phyloP scores from a whole-genome alignment of 2,797 vertebrate genomes.

The Gallirallus australis region DNA sequence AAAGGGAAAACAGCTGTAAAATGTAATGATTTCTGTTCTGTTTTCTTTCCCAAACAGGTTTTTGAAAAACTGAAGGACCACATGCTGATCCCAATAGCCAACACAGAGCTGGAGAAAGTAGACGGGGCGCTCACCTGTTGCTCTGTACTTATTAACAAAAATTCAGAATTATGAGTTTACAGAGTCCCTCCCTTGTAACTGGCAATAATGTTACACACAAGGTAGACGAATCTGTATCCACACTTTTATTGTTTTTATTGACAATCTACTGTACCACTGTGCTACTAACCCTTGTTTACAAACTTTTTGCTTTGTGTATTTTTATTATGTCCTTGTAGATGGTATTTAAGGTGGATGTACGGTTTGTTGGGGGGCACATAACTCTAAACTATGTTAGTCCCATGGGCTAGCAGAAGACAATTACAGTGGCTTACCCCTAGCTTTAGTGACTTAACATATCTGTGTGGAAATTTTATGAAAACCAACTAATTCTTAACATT shows the following conservation, averaged over 20 bases:
- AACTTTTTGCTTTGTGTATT: slow-evolving; percentile 65
- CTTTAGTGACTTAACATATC: slow-evolving; percentile 60
- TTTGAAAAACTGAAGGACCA: slow-evolving; percentile 97
- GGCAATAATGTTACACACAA: slow-evolving; percentile 68
- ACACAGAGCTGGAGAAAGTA: slow-evolving; percentile 88
- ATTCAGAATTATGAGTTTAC: slow-evolving; percentile 81
- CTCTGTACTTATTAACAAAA: slow-evolving; percentile 92
- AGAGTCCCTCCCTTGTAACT: slow-evolving; percentile 60
- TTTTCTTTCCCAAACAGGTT: slow-evolving; percentile 80
- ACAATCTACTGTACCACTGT: slow-evolving; percentile 83
- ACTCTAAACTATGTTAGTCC: slow-evolving; percentile 63
- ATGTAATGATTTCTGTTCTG: background rate
- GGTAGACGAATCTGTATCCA: slow-evolving; percentile 70
- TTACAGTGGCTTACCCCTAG: slow-evolving; percentile 55
- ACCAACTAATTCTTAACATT: slow-evolving; percentile 13
- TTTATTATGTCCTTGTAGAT: slow-evolving; percentile 67
- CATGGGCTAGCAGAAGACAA: slow-evolving; percentile 61
- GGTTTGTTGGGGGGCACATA: slow-evolving; percentile 60
- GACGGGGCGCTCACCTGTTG: slow-evolving; percentile 92
- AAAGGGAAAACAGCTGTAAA: background rate
- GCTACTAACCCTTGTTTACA: slow-evolving; percentile 82
- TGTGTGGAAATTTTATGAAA: slow-evolving; percentile 54
- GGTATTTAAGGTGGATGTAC: slow-evolving; percentile 71
- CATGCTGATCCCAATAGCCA: slow-evolving; percentile 91
- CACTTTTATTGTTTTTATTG: slow-evolving; percentile 74